Conservation (phyloP, 2,888 invertebrate genomes). For the Brachyptera putata region DNA sequence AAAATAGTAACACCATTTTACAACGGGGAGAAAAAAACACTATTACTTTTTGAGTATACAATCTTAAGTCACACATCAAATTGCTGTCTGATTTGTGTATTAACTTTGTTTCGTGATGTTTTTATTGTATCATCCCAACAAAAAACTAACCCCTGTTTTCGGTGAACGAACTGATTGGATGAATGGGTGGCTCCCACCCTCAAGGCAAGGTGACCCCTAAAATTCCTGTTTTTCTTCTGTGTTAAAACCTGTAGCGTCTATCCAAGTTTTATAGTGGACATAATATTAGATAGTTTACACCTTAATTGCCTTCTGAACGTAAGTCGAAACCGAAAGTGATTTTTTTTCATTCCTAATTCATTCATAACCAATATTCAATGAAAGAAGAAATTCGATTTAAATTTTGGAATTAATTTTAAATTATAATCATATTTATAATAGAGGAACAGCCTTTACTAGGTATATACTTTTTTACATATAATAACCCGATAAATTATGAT, state of each 20-base stretch:
- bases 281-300: too few species aligned
- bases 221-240: neutral
- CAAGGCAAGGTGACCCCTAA: constrained; percentile 27
- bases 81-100: neutral
- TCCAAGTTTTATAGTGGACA: neutral
- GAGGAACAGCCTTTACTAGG: too few species aligned
- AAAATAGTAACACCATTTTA: too few species aligned
- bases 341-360: constrained; percentile 16
- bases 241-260: constrained; percentile 5
- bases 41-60: neutral
- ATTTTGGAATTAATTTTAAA: too few species aligned
- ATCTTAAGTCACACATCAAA: neutral
- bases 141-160: too few species aligned
- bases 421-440: too few species aligned
- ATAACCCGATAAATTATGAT: too few species aligned
- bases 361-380: constrained; percentile 19
- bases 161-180: constrained; percentile 26
- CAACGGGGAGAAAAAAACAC: too few species aligned
- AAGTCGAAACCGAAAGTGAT: constrained; percentile 6
- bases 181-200: constrained; percentile 24
- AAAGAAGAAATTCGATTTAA: too few species aligned
- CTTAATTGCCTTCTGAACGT: constrained; percentile 13
- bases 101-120: neutral
- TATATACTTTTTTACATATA: too few species aligned
- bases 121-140: too few species aligned